Evolutionary conservation across 92 coral and sea anemone genomes (phyloP), one percentile per base, ranked within the genome.

Genomic region (Epizoanthus scotinus): DNA sequence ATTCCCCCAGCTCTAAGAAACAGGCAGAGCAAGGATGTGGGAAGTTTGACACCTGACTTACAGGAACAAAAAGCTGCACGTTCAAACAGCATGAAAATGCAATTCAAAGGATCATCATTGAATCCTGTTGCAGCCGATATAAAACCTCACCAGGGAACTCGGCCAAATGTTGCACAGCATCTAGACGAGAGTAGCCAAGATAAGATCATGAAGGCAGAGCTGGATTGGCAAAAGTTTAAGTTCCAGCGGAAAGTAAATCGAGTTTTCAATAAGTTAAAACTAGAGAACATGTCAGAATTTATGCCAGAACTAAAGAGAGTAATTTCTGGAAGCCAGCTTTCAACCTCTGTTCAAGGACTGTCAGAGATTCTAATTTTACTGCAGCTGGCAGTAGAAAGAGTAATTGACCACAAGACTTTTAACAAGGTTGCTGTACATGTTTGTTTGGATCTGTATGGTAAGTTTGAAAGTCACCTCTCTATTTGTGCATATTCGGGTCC

Each of bases 181-280:
- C 52, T 75, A 22, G 54, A 54, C 55, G 90, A 83, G 42, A 91
- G 74, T 67, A 84, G 63, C 49, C 79, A 83, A 52, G 97, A 92
- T 25, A 85, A 90, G 61, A 64, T 85, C 20, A 28, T 64, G 42
- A 92, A 90, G 53, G 88, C 85, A 15, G 99, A 96, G 77, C 87
- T 91, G 28, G 91, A 92, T 53, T 96, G 99, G 99, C 94, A 96
- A 63, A 93, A 93, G 66, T 96, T 94, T 90, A 93, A 93, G 67
- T 90, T 93, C 55, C 94, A 93, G 58, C 87, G 99, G 18, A 86
- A 89, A 63, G 83, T 93, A n/a, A 91, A 87, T 71, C 88, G 77
- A 77, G 61, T 96, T 25, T 71, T 96, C 42, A 91, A 87, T 63
- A 85, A 75, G 26, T 70, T 86, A 40, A 78, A 78, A 7, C 73